Evolutionary conservation across 2,888 invertebrate genomes (phyloP), one percentile per base, ranked within the genome.

Genomic region (Nipponacmea schrenckii): DNA sequence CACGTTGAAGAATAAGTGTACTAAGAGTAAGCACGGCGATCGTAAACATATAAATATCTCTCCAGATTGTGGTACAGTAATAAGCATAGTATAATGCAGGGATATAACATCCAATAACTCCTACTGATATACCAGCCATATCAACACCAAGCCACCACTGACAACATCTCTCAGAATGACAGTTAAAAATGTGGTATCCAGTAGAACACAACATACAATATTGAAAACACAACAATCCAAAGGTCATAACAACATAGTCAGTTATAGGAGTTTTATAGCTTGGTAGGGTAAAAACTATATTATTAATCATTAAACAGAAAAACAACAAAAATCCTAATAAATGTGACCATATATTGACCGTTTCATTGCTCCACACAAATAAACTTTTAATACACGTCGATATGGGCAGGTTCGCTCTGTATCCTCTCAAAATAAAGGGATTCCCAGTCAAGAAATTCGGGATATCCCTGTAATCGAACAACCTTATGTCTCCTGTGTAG

Each of bases 301-400:
- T 96, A 83, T 95, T 94, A 74, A 96, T 91, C 27, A 96, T 94
- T 79, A 97, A 90, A 67, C 93, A 93, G 74, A 95, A 90, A 85
- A 98, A 94, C 69, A 97, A 80, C 63, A 89, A 77, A 76, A 90
- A 90, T 62, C 91, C 91, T 39, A 89, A 74, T 14, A 98, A 91
- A 88, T 98, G 98, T 64, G 96, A 96, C 98, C 98, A 98, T 86
- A 98, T 97, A 87, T 98, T 98, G 87, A 98, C 92, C 0, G 97
- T 97, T 90, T 98, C 98, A 89, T 98, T 98, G 71, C 95, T 97
- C 96, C 96, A 96, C 93, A 96, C 94, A 90, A 97, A 96, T 86
- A 96, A 91, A 89, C 97, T 97, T 91, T 95, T 95, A 88, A 87
- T 69, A 77, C 88, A 88, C 31, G 83, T 73, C 46, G 77, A 81